phyloP scores from a whole-genome alignment of 2,888 invertebrate species.

The Netelia fuscicornis region DNA sequence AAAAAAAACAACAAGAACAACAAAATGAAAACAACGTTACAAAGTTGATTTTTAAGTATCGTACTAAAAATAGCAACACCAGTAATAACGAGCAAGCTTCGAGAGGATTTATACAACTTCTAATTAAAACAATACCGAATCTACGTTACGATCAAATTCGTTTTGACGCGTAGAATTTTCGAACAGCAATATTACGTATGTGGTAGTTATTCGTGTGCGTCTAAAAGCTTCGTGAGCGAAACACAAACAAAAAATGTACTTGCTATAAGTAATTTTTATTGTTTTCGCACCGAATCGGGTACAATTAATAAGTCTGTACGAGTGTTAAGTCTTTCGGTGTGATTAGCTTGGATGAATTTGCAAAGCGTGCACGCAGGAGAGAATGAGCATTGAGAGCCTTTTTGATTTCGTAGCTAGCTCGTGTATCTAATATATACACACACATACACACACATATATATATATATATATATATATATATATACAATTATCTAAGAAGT shows the following conservation, averaged over 20 bases:
- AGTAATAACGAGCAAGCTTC: slow-evolving; percentile 46
- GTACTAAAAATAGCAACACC: slow-evolving; percentile 61
- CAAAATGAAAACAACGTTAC: not conserved
- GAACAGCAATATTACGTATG: slow-evolving; percentile 56
- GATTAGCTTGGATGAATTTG: slow-evolving; percentile 30
- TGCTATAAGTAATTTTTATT: slow-evolving; percentile 23
- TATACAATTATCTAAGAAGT: slow-evolving; percentile 60
- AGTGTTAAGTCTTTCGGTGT: not conserved
- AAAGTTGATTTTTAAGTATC: slow-evolving; percentile 19
- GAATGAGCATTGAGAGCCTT: slow-evolving; percentile 53
- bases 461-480: slow-evolving; percentile 6
- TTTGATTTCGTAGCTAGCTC: slow-evolving; percentile 56
- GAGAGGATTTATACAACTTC: slow-evolving; percentile 65
- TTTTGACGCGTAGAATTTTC: slow-evolving; percentile 39
- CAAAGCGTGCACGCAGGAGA: slow-evolving; percentile 28
- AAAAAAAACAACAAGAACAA: not conserved
- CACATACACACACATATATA: not conserved
- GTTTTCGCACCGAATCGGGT: slow-evolving; percentile 45
- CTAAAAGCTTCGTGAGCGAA: not conserved
- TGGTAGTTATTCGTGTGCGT: slow-evolving; percentile 15
- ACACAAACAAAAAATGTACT: slow-evolving; percentile 6
- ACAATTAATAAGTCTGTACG: slow-evolving; percentile 28
- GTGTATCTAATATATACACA: slow-evolving; percentile 60
- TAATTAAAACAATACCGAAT: slow-evolving; percentile 35
- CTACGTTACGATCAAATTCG: slow-evolving; percentile 44